Percentiles rank a stretch among this genome's conserved stretches.
Conservation (phyloP, 2,888 invertebrate species). For the Leucophora obtusa region DNA sequence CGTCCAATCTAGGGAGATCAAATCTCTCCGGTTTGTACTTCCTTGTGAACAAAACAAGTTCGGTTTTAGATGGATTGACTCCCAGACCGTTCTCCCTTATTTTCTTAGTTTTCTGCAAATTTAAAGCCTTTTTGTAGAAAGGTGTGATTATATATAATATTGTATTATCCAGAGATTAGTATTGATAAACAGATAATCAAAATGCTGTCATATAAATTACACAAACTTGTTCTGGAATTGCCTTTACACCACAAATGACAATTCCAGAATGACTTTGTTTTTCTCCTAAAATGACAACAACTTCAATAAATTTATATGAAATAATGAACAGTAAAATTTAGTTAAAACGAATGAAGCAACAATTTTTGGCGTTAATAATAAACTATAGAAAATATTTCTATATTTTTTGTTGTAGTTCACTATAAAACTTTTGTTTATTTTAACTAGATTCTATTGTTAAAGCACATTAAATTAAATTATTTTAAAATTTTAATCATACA, state of each 20-base stretch:
- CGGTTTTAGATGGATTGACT: too few species aligned
- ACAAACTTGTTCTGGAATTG: constrained; percentile 60
- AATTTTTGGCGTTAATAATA: too few species aligned
- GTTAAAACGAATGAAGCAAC: background rate
- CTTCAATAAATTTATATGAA: background rate
- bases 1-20: too few species aligned
- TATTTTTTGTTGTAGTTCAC: too few species aligned
- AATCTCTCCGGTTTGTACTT: too few species aligned
- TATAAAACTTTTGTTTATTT: too few species aligned
- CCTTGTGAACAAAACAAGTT: too few species aligned
- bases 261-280: constrained; percentile 55
- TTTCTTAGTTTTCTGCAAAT: too few species aligned
- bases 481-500: background rate
- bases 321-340: background rate
- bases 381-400: too few species aligned
- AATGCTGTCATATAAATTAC: background rate
- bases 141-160: background rate
- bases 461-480: background rate
- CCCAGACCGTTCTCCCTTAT: too few species aligned
- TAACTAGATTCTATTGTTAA: background rate
- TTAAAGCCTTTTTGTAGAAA: constrained; percentile 7
- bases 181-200: background rate
- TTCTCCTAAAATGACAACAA: background rate
- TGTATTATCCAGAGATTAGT: constrained; percentile 15
- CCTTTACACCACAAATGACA: constrained; percentile 3